Evolutionary conservation across 2,888 invertebrate species (phyloP).

Genomic region (Agapostemon virescens): DNA sequence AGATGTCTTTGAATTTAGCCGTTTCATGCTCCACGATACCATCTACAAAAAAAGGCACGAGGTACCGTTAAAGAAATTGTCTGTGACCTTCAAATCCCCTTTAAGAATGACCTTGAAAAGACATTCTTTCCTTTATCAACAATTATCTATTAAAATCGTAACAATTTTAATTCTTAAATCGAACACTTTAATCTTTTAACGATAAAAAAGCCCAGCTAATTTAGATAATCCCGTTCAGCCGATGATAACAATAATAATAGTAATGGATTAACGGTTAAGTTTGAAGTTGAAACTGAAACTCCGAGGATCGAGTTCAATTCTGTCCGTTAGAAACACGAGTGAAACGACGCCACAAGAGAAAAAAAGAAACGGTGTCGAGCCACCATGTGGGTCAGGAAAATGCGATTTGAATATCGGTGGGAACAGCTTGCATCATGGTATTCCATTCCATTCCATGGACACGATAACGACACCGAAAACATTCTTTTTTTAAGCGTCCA

Average conservation of each 20-base stretch:
- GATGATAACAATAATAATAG: too few relatives aligned
- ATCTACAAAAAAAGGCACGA: not conserved
- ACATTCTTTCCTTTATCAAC: too few relatives aligned
- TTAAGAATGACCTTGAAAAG: not conserved
- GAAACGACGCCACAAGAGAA: not conserved
- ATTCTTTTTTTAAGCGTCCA: too few relatives aligned
- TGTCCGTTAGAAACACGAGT: not conserved
- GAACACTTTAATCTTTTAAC: too few relatives aligned
- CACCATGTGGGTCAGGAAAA: not conserved
- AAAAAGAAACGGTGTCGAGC: not conserved
- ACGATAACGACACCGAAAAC: too few relatives aligned
- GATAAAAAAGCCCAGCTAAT: too few relatives aligned
- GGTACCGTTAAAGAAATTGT: not conserved
- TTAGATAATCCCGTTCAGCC: too few relatives aligned
- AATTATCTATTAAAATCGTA: too few relatives aligned
- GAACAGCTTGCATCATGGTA: not conserved
- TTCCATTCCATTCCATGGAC: not conserved
- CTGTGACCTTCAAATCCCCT: not conserved
- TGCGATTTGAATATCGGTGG: not conserved
- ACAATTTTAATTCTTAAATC: too few relatives aligned
- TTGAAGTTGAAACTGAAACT: not conserved
- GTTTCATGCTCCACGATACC: not conserved
- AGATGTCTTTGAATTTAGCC: not conserved
- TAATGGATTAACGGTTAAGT: not conserved
- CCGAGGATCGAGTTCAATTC: not conserved